These are phyloP conservation scores for Lepus oiostolus DNA, from an alignment of 2,797 vertebrate species.

Conservation along the genomic window DNA sequence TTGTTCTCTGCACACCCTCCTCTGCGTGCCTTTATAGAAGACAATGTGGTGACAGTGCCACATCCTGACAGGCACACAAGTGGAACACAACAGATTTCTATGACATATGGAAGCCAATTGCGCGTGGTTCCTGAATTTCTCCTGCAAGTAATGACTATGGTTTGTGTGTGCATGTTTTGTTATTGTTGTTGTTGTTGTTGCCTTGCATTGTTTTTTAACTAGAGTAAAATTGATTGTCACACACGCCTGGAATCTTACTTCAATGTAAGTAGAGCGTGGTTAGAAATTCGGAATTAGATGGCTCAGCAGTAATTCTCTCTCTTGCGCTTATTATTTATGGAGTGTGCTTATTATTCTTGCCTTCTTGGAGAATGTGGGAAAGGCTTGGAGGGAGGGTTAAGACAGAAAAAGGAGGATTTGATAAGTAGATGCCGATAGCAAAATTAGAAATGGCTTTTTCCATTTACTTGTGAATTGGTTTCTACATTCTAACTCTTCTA, in stretches of 20 bases:
- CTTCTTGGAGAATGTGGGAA: neutral
- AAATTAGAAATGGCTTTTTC: conserved; percentile 42
- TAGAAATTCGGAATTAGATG: conserved; percentile 77
- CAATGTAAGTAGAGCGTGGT: conserved; percentile 71
- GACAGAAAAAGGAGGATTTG: conserved; percentile 42
- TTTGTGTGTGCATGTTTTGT: neutral
- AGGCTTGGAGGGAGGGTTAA: neutral
- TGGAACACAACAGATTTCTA: neutral
- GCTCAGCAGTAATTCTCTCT: conserved; percentile 57
- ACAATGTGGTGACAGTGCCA: neutral
- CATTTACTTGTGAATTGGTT: conserved; percentile 20
- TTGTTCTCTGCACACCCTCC: neutral
- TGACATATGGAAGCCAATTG: conserved; percentile 46
- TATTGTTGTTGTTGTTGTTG: neutral
- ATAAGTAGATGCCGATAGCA: neutral
- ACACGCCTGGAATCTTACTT: conserved; percentile 68
- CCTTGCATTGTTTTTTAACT: conserved; percentile 22
- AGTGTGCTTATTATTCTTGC: conserved; percentile 39
- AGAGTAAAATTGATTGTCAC: conserved; percentile 74
- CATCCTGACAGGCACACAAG: neutral
- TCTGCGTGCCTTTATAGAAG: neutral
- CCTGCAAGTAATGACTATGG: neutral
- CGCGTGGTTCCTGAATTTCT: conserved; percentile 42
- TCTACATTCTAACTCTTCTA: neutral
- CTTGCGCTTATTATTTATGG: conserved; percentile 64